These are phyloP conservation scores for Ctenosaura bakeri DNA, from an alignment of 2,797 vertebrate species.

Conservation along the genomic window DNA sequence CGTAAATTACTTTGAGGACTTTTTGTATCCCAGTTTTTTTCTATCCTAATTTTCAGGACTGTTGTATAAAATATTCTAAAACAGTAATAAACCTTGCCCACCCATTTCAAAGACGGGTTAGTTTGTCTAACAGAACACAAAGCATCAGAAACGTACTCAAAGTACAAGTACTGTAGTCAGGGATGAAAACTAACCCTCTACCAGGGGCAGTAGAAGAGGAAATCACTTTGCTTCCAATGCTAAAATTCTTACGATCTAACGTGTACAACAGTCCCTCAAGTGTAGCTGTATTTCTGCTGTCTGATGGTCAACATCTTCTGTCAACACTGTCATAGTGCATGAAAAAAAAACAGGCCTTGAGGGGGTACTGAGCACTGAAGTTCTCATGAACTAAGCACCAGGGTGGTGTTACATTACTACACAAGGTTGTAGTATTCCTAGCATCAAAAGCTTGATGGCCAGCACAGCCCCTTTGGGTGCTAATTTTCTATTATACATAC, in stretches of 20 bases:
- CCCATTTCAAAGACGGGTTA: not conserved
- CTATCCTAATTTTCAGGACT: too few relatives aligned
- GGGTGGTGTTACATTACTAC: not conserved
- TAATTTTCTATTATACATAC: not conserved
- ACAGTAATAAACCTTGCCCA: not conserved
- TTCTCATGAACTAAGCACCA: not conserved
- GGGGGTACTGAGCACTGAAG: not conserved
- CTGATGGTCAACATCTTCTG: too few relatives aligned
- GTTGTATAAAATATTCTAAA: not conserved
- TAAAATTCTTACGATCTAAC: not conserved
- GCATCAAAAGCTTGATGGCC: not conserved
- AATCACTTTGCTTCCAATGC: not conserved
- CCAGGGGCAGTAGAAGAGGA: not conserved
- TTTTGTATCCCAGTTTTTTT: not conserved
- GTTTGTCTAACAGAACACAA: not conserved
- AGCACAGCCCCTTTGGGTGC: not conserved
- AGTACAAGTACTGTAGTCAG: not conserved
- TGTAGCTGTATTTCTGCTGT: not conserved
- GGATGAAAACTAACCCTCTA: not conserved
- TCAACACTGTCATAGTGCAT: not conserved
- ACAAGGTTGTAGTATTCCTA: not conserved
- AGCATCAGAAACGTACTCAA: not conserved
- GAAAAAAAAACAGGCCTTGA: not conserved
- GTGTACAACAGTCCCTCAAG: not conserved
- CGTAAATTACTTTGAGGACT: not conserved